Base-by-base conservation (phyloP, 1,140 invertebrate species). In the Cotesia chilonis region DNA sequence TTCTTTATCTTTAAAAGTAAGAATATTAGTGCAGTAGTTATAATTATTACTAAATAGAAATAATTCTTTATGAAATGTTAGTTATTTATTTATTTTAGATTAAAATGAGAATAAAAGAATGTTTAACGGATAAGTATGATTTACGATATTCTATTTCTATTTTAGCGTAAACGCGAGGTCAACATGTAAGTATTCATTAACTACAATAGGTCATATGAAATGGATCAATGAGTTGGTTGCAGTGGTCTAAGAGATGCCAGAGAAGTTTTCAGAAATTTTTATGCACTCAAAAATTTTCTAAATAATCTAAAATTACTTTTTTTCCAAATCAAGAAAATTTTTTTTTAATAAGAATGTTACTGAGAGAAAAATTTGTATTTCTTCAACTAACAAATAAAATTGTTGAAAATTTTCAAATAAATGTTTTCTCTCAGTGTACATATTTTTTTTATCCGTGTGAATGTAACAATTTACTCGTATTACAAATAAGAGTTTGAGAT, bases 141-240 rank as follows among this genome's bases (percentile, higher is more conserved):
- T 10, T 59, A 72, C 60, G 14, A 47, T 47, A 47, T 47, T 9
- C n/a, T 38, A 28, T 6, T 9, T 35, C 35, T 66, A 7, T 41
- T 65, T 55, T 35, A 72, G 59, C 59, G 36, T 61, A n/a, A 47
- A 14, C 65, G 61, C 65, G 60, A 41, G 57, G 55, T 68, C 65
- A 68, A 37, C 65, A 12, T 61, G 64, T 67, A 68, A 9, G 60
- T 17, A 38, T 60, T 28, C 52, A 41, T 51, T 60, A 61, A 65
- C 17, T 51, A 37, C 54, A 59, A 72, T 67, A 41, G 64, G 71
- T 68, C 64, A 72, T 41, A 41, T 17, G 17, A 9, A 4, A 17
- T 17, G 41, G 65, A 72, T 72, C 71, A 57, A 72, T 72, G 63
- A 47, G 41, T 67, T 14, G 60, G 17, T 51, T 51, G 37, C 63